Evolutionary conservation across 2,797 vertebrate species (phyloP), one percentile per base, ranked within the genome.

Genomic region (Chromobotia macracanthus): DNA sequence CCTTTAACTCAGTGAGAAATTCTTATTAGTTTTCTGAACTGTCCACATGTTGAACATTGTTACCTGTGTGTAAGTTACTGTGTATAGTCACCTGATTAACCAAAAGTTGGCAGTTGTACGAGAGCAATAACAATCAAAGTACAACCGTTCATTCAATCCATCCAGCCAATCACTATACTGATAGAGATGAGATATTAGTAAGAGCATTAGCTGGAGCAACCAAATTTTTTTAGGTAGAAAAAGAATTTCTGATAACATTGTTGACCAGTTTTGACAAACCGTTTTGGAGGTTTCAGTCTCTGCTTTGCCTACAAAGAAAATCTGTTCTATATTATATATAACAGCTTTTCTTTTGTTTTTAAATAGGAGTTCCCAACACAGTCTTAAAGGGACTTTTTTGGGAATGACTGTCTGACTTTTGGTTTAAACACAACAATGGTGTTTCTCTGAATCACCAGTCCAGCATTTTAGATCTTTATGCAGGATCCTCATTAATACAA

Each of bases 401-500:
- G 38, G 38, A 41, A 41, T 41, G 38, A 10, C 38, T 41, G 38
- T 41, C 38, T 9, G 38, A 41, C 38, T 38, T 38, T 41, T 41
- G 9, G 38, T 41, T 8, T 41, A 41, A 9, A 8, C 10, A n/a
- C n/a, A n/a, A n/a, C n/a, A n/a, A n/a, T 10, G 9, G 7, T 41
- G 0, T 41, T 41, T 41, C 9, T 41, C 38, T 41, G 7, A 41
- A 8, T 41, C 38, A 41, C 38, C 38, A 41, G 7, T 41, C 9
- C 38, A 41, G 7, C 38, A 41, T 41, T 41, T 51, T 44, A 35
- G 2, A 18, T 50, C 25, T 41, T 75, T 55, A 46, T 67, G n/a
- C 44, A 21, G 46, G 15, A 68, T 18, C 6, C 8, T 58, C 18
- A 41, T 67, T 51, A 63, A 71, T 23, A 25, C n/a, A 78, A 56